phyloP scores from a whole-genome alignment of 2,113 vertebrate genomes.

The Prionailurus viverrinus region DNA sequence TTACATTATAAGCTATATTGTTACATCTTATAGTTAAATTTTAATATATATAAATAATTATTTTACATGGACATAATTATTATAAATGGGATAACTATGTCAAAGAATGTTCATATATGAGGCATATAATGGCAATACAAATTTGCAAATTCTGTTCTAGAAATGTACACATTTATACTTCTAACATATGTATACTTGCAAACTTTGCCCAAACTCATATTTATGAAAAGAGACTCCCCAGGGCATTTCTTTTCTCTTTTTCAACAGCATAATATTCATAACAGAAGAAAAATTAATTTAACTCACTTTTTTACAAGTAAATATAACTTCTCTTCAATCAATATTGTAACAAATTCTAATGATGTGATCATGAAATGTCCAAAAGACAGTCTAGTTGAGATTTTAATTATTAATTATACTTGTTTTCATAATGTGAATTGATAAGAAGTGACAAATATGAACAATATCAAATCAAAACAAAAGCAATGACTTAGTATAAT shows the following conservation, averaged over 20 bases:
- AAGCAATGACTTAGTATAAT: neutral
- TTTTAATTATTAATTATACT: constrained; percentile 35
- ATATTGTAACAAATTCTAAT: neutral
- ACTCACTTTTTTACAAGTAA: neutral
- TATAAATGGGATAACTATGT: neutral
- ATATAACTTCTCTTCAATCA: neutral
- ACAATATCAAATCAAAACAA: neutral
- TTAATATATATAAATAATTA: neutral
- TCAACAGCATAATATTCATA: neutral
- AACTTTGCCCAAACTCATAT: neutral
- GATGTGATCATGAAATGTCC: neutral
- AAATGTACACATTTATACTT: neutral
- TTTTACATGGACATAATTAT: neutral
- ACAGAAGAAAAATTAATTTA: neutral
- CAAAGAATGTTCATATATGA: neutral
- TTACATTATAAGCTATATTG: neutral
- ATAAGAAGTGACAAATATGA: neutral
- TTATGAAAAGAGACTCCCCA: neutral
- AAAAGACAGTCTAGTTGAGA: neutral
- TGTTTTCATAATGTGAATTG: neutral
- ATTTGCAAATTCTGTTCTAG: neutral
- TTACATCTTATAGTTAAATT: neutral
- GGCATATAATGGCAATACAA: neutral
- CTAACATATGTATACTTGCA: neutral
- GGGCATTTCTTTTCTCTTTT: neutral